Conservation (phyloP, 2,888 invertebrate genomes). For the Lepidochitona cinerea region DNA sequence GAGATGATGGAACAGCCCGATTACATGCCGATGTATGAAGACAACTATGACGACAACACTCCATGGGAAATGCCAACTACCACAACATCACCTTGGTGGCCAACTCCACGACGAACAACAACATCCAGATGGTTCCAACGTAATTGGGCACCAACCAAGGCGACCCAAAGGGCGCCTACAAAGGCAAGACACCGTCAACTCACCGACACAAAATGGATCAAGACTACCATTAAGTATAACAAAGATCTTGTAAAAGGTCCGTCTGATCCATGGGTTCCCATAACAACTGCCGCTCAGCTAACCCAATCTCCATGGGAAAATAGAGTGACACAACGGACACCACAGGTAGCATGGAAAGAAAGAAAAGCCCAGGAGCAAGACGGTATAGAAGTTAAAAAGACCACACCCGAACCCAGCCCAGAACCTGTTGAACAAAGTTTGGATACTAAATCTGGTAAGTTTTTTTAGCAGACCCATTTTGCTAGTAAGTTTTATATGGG, state of each 20-base stretch:
- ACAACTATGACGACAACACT: background rate
- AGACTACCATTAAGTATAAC: background rate
- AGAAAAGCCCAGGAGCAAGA: background rate
- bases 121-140: background rate
- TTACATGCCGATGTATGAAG: background rate
- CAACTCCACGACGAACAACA: background rate
- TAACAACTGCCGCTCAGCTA: background rate
- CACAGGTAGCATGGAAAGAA: background rate
- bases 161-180: background rate
- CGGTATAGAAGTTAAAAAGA: background rate
- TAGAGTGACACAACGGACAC: background rate
- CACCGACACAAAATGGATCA: background rate
- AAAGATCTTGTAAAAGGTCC: background rate
- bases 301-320: slow-evolving; percentile 7
- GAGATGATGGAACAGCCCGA: background rate
- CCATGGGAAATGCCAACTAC: background rate
- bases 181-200: background rate
- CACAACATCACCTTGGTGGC: background rate
- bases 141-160: background rate
- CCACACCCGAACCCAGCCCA: background rate
- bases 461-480: no score
- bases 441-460: no score
- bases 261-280: background rate
- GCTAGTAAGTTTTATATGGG: no score
- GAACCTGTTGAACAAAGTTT: no score